Evolutionary conservation across 2,888 invertebrate species (phyloP), one percentile per base, ranked within the genome.

Genomic region (Ametastegia equiseti): DNA sequence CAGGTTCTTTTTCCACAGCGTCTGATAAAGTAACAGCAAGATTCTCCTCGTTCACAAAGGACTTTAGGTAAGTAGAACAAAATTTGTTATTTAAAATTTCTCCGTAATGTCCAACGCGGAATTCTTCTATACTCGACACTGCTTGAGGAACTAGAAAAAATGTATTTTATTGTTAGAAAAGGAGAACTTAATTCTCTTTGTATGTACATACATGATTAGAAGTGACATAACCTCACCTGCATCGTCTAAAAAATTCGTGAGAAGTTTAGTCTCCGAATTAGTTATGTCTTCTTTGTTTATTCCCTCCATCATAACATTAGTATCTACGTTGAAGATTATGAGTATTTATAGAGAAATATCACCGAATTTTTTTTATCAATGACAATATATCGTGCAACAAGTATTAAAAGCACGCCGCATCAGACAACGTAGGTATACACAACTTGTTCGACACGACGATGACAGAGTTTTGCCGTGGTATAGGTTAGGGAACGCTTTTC

Each of bases 11-110:
- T 80, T 84, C 60, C 80, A 88, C 85, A 69, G 50, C 77, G 2
- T 84, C 75, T 13, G 80, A 13, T 50, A 89, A 75, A 60, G 83
- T 78, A 63, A 84, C 65, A 30, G 83, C 63, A 42, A 89, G 80
- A 78, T 71, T 33, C n/a, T 82, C 57, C 2, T 81, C 45, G 13
- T 67, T 60, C 11, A 79, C 42, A 69, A 81, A 67, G 30, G 47
- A 27, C 30, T 81, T 69, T 3, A 81, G 45, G 45, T 79, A 47
- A 13, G 54, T 39, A 19, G 11, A 50, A 80, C 54, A 83, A 81
- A 82, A 82, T 45, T 85, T 47, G 57, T 78, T 80, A 3, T 78
- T 69, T 7, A 85, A 27, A 42, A 83, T 39, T 33, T 13, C 33
- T 80, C 67, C 77, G 42, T 83, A 85, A 39, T 84, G 9, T 60